Percentiles rank a stretch among this genome's conserved stretches.
Evolutionary conservation across 2,113 vertebrate species (phyloP).

Genomic region (Hydrochoerus hydrochaeris): DNA sequence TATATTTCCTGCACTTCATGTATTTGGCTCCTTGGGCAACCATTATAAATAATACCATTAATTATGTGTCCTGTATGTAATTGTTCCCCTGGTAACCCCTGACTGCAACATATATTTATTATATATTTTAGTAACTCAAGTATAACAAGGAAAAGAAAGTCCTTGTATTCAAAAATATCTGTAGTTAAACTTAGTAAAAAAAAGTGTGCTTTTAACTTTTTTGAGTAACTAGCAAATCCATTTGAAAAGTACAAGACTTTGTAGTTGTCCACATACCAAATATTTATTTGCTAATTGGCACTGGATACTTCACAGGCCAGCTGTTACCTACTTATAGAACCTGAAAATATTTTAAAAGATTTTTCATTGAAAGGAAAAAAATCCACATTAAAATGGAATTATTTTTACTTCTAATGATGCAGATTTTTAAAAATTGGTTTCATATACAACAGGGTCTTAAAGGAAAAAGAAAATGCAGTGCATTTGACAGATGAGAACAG

Average conservation of each 20-base stretch:
- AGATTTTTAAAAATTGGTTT: neutral
- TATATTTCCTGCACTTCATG: no score
- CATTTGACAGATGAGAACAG: conserved; percentile 11
- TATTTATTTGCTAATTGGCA: conserved; percentile 55
- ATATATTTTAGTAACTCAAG: neutral
- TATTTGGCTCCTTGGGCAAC: no score
- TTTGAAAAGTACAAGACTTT: conserved; percentile 32
- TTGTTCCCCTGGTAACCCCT: no score
- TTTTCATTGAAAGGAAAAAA: conserved; percentile 52
- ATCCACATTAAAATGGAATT: neutral
- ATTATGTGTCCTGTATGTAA: no score
- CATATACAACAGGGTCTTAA: neutral
- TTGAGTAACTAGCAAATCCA: conserved; percentile 46
- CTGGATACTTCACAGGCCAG: neutral
- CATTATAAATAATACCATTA: no score
- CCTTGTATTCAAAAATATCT: neutral
- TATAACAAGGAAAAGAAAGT: neutral
- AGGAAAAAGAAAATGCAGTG: conserved; percentile 27
- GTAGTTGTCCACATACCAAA: conserved; percentile 54
- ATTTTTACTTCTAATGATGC: neutral
- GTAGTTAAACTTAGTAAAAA: neutral
- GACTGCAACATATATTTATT: no score
- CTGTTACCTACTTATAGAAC: conserved; percentile 52
- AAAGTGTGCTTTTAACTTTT: neutral
- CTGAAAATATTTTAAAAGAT: conserved; percentile 54